Percentiles rank a stretch among this genome's conserved stretches.
phyloP scores from a whole-genome alignment of 2,888 invertebrate species.

The Steinernema hermaphroditum region DNA sequence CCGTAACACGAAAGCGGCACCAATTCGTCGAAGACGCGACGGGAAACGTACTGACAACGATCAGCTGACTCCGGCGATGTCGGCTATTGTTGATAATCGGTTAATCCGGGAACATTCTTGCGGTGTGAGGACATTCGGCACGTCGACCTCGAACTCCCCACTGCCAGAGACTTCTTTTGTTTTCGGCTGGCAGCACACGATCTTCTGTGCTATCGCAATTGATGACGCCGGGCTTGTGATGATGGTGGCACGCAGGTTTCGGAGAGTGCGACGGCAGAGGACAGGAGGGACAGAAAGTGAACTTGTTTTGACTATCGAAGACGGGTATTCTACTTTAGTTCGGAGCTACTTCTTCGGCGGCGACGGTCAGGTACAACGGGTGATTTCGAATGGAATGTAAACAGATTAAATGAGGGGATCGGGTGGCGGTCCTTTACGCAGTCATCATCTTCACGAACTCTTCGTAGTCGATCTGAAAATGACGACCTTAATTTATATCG shows the following conservation, averaged over 20 bases:
- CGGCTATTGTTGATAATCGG: neutral
- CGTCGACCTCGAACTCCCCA: neutral
- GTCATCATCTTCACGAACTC: constrained; percentile 60
- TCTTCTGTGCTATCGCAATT: constrained; percentile 19
- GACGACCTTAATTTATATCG: constrained; percentile 7
- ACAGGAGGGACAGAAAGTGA: constrained; percentile 26
- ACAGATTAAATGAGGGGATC: constrained; percentile 33
- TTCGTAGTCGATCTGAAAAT: constrained; percentile 64
- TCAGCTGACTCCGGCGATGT: constrained; percentile 18
- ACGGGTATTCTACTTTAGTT: neutral
- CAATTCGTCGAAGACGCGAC: neutral
- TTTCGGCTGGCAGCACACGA: neutral
- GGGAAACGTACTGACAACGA: neutral
- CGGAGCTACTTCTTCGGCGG: constrained; percentile 19
- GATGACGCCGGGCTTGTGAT: neutral
- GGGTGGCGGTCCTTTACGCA: constrained; percentile 32
- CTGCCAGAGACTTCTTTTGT: constrained; percentile 10
- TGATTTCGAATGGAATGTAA: constrained; percentile 11
- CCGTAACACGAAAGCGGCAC: neutral
- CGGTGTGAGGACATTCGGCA: constrained; percentile 13
- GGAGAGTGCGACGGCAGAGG: constrained; percentile 5
- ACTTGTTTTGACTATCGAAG: constrained; percentile 14
- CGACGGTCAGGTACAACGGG: neutral
- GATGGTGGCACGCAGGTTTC: constrained; percentile 9
- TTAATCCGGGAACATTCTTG: neutral